Evolutionary conservation across 2,113 vertebrate species (phyloP), one percentile per base, ranked within the genome.

Genomic region (Pseudonaja textilis): DNA sequence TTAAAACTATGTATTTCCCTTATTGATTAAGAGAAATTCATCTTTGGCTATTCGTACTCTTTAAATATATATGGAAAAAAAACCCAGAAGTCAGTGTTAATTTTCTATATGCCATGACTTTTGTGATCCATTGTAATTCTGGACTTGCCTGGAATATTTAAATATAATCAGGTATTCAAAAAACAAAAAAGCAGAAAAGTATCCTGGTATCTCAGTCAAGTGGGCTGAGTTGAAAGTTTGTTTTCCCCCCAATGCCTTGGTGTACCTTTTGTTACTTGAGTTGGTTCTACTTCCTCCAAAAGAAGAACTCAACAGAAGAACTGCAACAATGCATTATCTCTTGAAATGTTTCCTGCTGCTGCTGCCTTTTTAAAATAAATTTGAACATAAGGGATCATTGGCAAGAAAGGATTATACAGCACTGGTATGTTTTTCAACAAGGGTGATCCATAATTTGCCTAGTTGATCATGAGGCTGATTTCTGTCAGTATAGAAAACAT

Each of bases 71-170:
- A 29, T 5, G 18, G 23, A 6, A 64, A 42, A 57, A 20, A 26
- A 39, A 39, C 0, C 16, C 54, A 23, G 81, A 87, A 93, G 42
- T 25, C 34, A 85, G 54, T 50, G 74, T 23, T n/a, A 81, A 93
- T 89, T 90, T n/a, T 87, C 39, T 50, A 45, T 50, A 14, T 42
- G 59, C 18, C 20, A 29, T 42, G 55, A 9, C 3, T 85, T 90
- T 57, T 89, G 20, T 26, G 94, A 94, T 94, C 50, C 92, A 50
- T 85, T 94, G 94, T 86, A 90, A 96, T 93, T 93, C 14, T 61
- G 61, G 22, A 0, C 2, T 93, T 92, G 89, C 93, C 88, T 74
- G 85, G 90, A 94, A 96, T 56, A 93, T 42, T 25, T 29, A 92
- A n/a, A 81, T 1, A 55, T 57, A 22, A 94, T 91, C 56, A 95